Evolutionary conservation across 2,113 vertebrate genomes (phyloP), one percentile per base, ranked within the genome.

Genomic region (Clarias macrocephalus): DNA sequence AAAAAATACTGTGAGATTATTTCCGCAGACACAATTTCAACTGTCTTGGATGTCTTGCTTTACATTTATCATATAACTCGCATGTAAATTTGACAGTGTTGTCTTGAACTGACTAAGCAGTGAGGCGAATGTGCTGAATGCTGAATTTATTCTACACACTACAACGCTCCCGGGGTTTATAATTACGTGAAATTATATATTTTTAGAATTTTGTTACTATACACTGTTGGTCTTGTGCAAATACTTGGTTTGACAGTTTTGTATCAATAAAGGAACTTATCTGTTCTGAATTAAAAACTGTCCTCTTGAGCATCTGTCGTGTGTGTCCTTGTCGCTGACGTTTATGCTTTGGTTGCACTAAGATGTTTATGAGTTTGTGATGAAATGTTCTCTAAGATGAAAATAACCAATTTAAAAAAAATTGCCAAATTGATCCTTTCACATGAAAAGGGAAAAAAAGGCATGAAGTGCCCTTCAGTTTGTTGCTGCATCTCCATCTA

Each of bases 151-250:
- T 86, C 85, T 70, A 84, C 86, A 82, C 66, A 86, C 82, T 70
- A 79, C 81, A 76, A 86, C 84, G 37, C 80, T 86, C 63, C 86
- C 62, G 83, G 81, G 62, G 65, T 90, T 90, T 90, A 72, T 90
- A 90, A 90, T 87, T 84, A 85, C n/a, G 63, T 86, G 54, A 81
- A 87, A 76, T 75, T 59, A 76, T 89, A 82, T 90, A 89, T 89
- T 90, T 90, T 90, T 90, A 77, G 84, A 82, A 88, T 87, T 90
- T 88, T 90, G 85, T 90, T 90, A 88, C 87, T 70, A 82, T 80
- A 85, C 52, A 85, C 68, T 30, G 82, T 83, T 90, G 87, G 88
- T 90, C 60, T 72, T 88, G 89, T 90, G 89, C 30, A 85, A 25
- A 79, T 86, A 84, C 84, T 86, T 66, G 66, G 76, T 90, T 87